Conservation (phyloP, 2,113 vertebrate species). For the Gnathochromis pfefferi region DNA sequence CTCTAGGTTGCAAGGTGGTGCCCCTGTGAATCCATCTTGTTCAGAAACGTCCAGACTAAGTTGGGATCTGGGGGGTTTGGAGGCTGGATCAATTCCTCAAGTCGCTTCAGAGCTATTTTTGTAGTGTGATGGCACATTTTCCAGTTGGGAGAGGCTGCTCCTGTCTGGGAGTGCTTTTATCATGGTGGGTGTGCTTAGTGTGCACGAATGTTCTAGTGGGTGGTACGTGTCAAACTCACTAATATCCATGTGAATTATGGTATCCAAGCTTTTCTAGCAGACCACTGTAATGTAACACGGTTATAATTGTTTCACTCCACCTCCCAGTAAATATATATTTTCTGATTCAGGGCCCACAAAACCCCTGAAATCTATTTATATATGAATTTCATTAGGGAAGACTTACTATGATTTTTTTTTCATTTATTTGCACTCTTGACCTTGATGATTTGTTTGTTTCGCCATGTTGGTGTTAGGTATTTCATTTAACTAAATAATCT, state of each 20-base stretch:
- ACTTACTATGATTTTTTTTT: accelerated
- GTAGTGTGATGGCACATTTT: not conserved
- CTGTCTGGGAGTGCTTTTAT: not conserved
- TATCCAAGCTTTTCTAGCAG: not conserved
- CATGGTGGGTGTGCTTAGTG: not conserved
- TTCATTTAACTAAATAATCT: not conserved
- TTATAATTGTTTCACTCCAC: not conserved
- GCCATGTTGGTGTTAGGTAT: not conserved
- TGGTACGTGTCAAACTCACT: not conserved
- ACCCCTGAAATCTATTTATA: not conserved
- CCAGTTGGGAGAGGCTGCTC: not conserved
- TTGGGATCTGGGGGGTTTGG: not conserved
- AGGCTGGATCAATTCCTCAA: not conserved
- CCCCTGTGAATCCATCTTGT: not conserved
- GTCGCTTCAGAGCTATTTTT: not conserved
- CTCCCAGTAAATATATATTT: not conserved
- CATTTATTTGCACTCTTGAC: not conserved
- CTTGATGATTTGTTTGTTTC: not conserved
- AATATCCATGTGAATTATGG: not conserved
- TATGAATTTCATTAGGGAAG: not conserved
- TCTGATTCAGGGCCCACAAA: not conserved
- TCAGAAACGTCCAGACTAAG: not conserved
- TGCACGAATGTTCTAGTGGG: not conserved
- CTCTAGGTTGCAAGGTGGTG: not conserved
- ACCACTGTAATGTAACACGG: not conserved